Percentiles rank a stretch among this genome's conserved stretches.
These are phyloP conservation scores for Zaprionus lineosus DNA, from an alignment of 2,888 invertebrate species.

Conservation along the genomic window DNA sequence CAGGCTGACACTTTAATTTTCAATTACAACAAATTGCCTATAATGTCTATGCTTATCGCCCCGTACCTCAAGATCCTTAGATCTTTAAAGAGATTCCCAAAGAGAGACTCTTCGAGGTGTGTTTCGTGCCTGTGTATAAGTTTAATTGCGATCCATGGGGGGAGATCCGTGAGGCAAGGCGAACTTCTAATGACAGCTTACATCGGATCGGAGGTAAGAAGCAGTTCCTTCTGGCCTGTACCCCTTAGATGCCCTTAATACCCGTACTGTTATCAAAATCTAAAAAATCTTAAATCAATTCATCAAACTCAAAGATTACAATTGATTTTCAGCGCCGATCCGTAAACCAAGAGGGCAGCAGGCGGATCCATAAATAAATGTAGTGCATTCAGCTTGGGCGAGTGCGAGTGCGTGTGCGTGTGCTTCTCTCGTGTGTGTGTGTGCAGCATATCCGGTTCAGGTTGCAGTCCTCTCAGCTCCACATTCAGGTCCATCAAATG, in stretches of 20 bases:
- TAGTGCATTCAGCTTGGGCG: constrained; percentile 61
- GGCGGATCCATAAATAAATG: constrained; percentile 81
- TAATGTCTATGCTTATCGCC: constrained; percentile 79
- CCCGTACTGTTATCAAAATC: constrained; percentile 66
- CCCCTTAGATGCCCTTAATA: too few species aligned
- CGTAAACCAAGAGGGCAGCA: constrained; percentile 23
- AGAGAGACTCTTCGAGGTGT: not conserved
- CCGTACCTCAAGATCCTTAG: constrained; percentile 33
- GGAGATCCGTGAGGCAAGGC: constrained; percentile 17
- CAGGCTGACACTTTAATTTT: constrained; percentile 79
- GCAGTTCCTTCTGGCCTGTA: not conserved
- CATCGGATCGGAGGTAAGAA: not conserved
- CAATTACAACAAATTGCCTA: constrained; percentile 79
- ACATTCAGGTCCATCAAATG: constrained; percentile 65
- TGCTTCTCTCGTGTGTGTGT: too few species aligned
- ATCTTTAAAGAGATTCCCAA: not conserved
- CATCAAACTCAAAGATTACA: constrained; percentile 76
- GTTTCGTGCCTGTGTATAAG: constrained; percentile 20
- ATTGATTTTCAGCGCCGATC: constrained; percentile 61
- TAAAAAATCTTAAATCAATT: constrained; percentile 75
- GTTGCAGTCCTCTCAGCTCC: constrained; percentile 2
- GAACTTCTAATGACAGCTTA: constrained; percentile 71
- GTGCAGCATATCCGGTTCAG: constrained; percentile 73
- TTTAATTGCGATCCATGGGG: constrained; percentile 55
- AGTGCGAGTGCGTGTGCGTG: constrained; percentile 30